Percentiles rank a stretch among this genome's conserved stretches.
Conservation (phyloP, 2,888 invertebrate species). For the Phania funesta region DNA sequence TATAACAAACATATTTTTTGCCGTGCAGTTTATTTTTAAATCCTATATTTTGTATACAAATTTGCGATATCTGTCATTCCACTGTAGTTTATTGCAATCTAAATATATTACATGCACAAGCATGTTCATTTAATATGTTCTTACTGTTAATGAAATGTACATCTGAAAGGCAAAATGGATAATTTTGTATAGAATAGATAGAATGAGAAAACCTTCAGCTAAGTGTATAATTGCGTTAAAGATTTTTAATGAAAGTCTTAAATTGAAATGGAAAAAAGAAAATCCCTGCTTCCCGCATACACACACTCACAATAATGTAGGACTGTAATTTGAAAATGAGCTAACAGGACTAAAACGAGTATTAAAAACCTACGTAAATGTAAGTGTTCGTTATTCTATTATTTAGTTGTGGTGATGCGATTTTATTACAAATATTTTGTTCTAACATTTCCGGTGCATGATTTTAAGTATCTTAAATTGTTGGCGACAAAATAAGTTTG, state of each 20-base stretch:
- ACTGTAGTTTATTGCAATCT: constrained; percentile 2
- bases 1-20: too few relatives aligned
- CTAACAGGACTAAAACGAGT: neutral
- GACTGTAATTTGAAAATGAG: constrained; percentile 35
- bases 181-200: constrained; percentile 29
- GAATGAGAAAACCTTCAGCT: constrained; percentile 69
- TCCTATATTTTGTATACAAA: too few relatives aligned
- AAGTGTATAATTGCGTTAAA: constrained; percentile 71
- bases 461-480: neutral
- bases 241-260: constrained; percentile 28
- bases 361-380: neutral
- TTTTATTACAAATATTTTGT: neutral
- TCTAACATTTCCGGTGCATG: constrained; percentile 36
- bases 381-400: neutral
- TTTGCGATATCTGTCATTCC: neutral
- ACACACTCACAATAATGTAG: constrained; percentile 19
- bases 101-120: neutral
- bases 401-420: neutral
- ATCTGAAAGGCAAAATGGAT: constrained; percentile 33
- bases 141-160: constrained; percentile 29
- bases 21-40: neutral
- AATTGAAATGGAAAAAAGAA: neutral
- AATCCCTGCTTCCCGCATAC: neutral
- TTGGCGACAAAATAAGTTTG: neutral
- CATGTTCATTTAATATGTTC: neutral